These are phyloP conservation scores for Trichoplusia ni DNA, from an alignment of 1,140 invertebrate genomes.

Conservation along the genomic window DNA sequence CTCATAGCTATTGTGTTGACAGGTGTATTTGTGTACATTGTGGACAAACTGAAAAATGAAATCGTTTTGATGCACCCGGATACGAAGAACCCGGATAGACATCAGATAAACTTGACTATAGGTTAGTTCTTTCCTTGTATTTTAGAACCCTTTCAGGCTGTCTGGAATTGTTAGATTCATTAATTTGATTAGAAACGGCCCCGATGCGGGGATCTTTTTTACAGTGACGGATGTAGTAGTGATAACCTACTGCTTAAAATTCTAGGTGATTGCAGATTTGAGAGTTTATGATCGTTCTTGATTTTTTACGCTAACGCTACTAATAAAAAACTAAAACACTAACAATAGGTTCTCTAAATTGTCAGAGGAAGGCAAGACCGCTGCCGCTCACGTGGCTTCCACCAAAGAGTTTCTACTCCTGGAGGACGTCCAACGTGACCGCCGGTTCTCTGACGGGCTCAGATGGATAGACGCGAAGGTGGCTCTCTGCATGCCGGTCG, in stretches of 20 bases:
- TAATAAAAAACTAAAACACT: no score
- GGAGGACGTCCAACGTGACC: constrained; percentile 77
- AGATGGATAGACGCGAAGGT: constrained; percentile 77
- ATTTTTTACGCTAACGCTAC: no score
- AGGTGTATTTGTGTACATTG: constrained; percentile 80
- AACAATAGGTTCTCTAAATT: no score
- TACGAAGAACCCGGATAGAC: constrained; percentile 64
- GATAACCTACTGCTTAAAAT: no score
- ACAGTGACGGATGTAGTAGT: no score
- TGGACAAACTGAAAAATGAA: constrained; percentile 77
- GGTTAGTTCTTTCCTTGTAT: constrained; percentile 51
- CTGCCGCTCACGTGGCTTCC: constrained; percentile 80
- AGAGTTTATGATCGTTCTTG: no score
- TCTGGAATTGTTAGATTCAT: no score
- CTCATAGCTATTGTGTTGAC: constrained; percentile 35
- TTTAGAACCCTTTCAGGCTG: neutral
- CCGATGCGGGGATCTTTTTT: no score
- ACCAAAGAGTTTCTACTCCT: constrained; percentile 80
- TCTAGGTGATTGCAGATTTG: no score
- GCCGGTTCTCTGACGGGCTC: constrained; percentile 78
- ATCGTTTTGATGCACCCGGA: constrained; percentile 76
- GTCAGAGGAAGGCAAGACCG: constrained; percentile 71
- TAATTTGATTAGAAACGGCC: no score
- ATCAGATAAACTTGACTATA: constrained; percentile 81
- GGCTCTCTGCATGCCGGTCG: constrained; percentile 81